Evolutionary conservation across 1,140 invertebrate genomes (phyloP).

Genomic region (Zophobas atratus): DNA sequence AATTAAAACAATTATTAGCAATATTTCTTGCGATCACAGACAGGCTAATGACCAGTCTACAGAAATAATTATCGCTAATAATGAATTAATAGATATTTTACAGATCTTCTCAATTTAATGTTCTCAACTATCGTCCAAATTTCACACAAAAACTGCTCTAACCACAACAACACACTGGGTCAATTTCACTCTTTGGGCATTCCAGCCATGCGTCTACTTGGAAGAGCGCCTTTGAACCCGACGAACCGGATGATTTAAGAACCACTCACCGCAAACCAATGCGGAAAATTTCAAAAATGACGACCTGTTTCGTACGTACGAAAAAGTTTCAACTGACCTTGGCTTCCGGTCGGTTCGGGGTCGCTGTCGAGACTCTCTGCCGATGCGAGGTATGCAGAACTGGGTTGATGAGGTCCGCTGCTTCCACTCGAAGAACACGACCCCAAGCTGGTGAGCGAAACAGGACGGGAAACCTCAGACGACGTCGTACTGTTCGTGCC

Average conservation of each 20-base stretch:
- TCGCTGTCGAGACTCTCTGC: slow-evolving; percentile 70
- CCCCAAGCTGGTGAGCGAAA: slow-evolving; percentile 65
- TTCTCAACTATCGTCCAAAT: no score
- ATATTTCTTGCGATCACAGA: no score
- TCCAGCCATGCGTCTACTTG: no score
- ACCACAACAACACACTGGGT: neutral
- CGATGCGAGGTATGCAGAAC: slow-evolving; percentile 66
- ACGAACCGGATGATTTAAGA: neutral
- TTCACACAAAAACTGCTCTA: no score
- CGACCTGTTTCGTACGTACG: neutral
- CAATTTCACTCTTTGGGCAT: neutral
- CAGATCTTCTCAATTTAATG: no score
- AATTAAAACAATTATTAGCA: no score
- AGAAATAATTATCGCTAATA: no score
- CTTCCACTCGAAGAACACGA: slow-evolving; percentile 73
- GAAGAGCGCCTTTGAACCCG: no score
- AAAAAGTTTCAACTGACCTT: slow-evolving; percentile 67
- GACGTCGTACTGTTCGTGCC: slow-evolving; percentile 63
- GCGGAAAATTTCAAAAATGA: slow-evolving; percentile 4
- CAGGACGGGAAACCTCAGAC: slow-evolving; percentile 66
- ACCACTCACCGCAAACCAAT: slow-evolving; percentile 13
- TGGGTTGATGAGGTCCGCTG: slow-evolving; percentile 69
- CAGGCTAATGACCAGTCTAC: no score
- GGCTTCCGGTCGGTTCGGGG: slow-evolving; percentile 68
- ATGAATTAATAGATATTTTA: no score